A percentile compares a stretch with the other conserved stretches of the same genome.
These are phyloP conservation scores for Dimorphilus gyrociliatus DNA, from an alignment of 2,888 invertebrate species.

Conservation along the genomic window DNA sequence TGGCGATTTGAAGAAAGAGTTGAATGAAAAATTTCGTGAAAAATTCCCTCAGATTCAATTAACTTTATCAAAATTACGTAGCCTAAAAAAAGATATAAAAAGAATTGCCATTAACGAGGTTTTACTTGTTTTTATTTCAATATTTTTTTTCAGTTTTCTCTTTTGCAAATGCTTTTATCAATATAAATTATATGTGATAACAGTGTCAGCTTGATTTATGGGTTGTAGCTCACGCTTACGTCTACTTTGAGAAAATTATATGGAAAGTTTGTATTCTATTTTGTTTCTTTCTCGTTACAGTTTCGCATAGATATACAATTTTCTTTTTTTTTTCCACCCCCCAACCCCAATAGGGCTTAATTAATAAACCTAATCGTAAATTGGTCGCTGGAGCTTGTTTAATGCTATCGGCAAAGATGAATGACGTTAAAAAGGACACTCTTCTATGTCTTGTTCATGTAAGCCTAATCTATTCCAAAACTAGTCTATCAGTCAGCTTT, in stretches of 20 bases:
- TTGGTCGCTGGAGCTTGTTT: conserved; percentile 86
- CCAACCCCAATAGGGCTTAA: conserved; percentile 52
- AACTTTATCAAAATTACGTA: conserved; percentile 82
- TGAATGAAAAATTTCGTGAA: conserved; percentile 87
- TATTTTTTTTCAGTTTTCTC: background rate
- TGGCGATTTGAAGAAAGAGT: conserved; percentile 81
- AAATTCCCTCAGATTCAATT: conserved; percentile 86
- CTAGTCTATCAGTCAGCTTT: too few relatives aligned
- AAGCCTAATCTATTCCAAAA: too few relatives aligned
- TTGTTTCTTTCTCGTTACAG: conserved; percentile 1
- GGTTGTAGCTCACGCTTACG: conserved; percentile 86
- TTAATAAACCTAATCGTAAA: conserved; percentile 87
- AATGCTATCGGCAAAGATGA: conserved; percentile 81
- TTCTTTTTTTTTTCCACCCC: too few relatives aligned
- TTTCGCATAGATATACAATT: too few relatives aligned
- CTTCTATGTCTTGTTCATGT: too few relatives aligned
- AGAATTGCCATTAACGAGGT: conserved; percentile 27
- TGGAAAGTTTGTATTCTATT: conserved; percentile 44
- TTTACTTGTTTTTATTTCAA: conserved; percentile 1
- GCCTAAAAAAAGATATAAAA: conserved; percentile 80
- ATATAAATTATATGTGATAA: too few relatives aligned
- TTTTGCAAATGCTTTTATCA: background rate
- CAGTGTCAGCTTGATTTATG: conserved; percentile 62
- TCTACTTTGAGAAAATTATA: conserved; percentile 94
- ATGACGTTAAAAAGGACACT: conserved; percentile 87